phyloP scores from a whole-genome alignment of 2,797 vertebrate species.

The Remorina albescens region DNA sequence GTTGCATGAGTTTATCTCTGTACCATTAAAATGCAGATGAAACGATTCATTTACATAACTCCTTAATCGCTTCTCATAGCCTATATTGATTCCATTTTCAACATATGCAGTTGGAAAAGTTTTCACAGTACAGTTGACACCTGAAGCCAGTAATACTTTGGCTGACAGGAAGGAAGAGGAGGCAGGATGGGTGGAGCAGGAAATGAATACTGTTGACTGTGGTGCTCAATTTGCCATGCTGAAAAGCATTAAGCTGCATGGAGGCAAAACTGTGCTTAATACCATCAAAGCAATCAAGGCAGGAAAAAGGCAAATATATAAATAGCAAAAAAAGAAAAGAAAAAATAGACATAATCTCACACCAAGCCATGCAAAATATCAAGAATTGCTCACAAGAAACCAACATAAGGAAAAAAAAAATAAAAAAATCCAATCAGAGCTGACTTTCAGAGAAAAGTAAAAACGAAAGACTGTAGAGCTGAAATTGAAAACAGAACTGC shows the following conservation, averaged over 20 bases:
- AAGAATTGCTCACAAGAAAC: constrained; percentile 78
- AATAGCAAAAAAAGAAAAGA: constrained; percentile 55
- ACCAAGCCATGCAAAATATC: constrained; percentile 87
- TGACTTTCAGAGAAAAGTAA: constrained; percentile 54
- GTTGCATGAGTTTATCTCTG: constrained; percentile 25
- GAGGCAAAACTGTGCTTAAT: constrained; percentile 85
- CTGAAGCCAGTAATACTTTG: constrained; percentile 84
- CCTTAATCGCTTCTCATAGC: constrained; percentile 35
- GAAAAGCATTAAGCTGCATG: constrained; percentile 82
- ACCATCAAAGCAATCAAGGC: constrained; percentile 84
- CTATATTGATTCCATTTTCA: constrained; percentile 40
- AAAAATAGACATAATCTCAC: constrained; percentile 68
- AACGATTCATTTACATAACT: constrained; percentile 41
- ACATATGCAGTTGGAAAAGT: constrained; percentile 57
- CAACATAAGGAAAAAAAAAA: constrained; percentile 72
- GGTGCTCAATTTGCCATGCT: constrained; percentile 82
- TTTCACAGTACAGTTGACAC: constrained; percentile 94
- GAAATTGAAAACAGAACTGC: constrained; percentile 81
- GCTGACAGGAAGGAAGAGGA: constrained; percentile 74
- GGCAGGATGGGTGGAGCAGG: constrained; percentile 78
- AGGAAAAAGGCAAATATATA: constrained; percentile 77
- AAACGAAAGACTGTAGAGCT: constrained; percentile 64
- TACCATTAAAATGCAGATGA: constrained; percentile 44
- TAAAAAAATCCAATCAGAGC: constrained; percentile 60
- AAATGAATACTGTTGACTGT: constrained; percentile 86